Evolutionary conservation across 2,113 vertebrate species (phyloP), one percentile per base, ranked within the genome.

Genomic region (Strix uralensis): DNA sequence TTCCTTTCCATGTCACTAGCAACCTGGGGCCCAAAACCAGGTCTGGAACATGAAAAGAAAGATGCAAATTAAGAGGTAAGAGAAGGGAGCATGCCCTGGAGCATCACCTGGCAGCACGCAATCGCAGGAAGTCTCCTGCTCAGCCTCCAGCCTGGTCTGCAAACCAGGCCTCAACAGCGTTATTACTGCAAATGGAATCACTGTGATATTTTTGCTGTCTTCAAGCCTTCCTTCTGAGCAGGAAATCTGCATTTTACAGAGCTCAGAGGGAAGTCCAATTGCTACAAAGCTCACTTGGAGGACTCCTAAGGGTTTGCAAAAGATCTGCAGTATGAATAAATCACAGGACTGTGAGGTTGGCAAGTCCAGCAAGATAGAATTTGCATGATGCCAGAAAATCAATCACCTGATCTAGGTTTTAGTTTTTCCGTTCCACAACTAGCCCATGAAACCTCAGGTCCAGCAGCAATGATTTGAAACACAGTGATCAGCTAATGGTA

Each of bases 101-200:
- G 46, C 3, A 8, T 21, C 2, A 1, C 25, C 54, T 46, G 83
- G 83, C 77, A 90, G 44, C 16, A 36, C 2, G 4, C 0, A 4
- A 17, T 38, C 4, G 1, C 3, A 9, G 55, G 73, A 86, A 88
- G 34, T 5, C 54, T 30, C 27, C 65, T 81, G 51, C 58, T 88
- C 67, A 65, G 58, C n/a, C n/a, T 44, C 52, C 61, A 66, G 49
- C 73, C 44, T 27, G 7, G 9, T 49, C 72, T 84, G 71, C 71
- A 84, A 77, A 82, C 0, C 0, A 1, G 15, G 19, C 19, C 62
- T 61, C 80, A 44, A 8, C 11, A 34, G 26, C 2, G 10, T 25
- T 66, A 17, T 15, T 51, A 51, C 15, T 44, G 52, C 49, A 79
- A 88, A 86, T 9, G 26, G 17, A 67, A 40, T 20, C 61, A 74